Percentiles rank a stretch among this genome's conserved stretches.
Evolutionary conservation across 2,113 vertebrate genomes (phyloP).

Genomic region (Mus spicilegus): DNA sequence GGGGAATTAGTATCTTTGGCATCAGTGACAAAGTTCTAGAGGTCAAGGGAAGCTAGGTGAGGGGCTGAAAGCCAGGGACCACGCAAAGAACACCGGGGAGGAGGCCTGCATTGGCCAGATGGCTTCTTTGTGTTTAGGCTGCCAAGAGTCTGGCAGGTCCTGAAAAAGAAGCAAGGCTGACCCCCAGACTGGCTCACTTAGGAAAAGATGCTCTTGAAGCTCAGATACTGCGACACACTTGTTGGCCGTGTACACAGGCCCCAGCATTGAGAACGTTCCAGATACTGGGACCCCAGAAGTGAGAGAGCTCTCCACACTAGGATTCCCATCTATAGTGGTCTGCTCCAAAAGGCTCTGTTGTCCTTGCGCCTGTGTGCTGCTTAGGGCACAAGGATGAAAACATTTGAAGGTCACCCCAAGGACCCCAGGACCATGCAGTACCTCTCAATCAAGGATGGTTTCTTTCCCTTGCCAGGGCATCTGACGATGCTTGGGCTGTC

Average conservation of each 20-base stretch:
- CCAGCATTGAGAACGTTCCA: not conserved
- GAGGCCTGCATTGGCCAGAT: not conserved
- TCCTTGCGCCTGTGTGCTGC: not conserved
- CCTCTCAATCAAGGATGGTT: not conserved
- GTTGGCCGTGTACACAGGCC: accelerated
- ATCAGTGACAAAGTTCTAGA: not conserved
- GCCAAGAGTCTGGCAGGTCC: not conserved
- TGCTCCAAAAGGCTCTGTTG: not conserved
- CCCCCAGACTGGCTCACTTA: not conserved
- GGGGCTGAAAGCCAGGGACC: not conserved
- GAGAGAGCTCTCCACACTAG: not conserved
- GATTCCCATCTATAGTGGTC: accelerated
- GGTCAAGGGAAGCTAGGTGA: not conserved
- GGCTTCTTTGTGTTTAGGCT: not conserved
- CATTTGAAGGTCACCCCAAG: not conserved
- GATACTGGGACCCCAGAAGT: accelerated
- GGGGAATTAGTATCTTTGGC: not conserved
- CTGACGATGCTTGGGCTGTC: not conserved
- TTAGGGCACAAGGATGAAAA: not conserved
- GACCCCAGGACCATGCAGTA: not conserved
- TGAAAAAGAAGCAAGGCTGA: not conserved
- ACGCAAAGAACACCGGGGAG: accelerated
- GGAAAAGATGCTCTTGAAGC: too few species aligned
- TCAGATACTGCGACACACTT: accelerated
- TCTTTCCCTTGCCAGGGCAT: not conserved